Evolutionary conservation across 2,797 vertebrate species (phyloP).

Genomic region (Fistularia tabacaria): DNA sequence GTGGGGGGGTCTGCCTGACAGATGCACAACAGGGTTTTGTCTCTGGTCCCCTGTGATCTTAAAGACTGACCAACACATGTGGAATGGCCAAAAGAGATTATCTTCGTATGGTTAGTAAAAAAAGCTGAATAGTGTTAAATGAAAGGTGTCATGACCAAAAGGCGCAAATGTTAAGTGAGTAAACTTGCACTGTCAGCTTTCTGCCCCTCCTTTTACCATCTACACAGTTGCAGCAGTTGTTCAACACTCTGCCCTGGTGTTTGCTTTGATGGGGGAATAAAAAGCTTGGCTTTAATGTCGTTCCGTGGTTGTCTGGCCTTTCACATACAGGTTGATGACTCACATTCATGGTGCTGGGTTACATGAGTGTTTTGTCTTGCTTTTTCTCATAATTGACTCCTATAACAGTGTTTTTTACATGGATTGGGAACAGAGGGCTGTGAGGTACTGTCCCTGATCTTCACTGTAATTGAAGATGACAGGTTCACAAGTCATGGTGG

Average conservation of each 20-base stretch:
- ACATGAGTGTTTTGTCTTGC: slow-evolving; percentile 63
- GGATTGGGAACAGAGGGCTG: slow-evolving; percentile 49
- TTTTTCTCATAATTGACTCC: slow-evolving; percentile 41
- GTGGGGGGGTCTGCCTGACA: slow-evolving; percentile 47
- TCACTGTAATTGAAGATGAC: slow-evolving; percentile 54
- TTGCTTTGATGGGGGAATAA: slow-evolving; percentile 47
- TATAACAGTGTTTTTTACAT: slow-evolving; percentile 44
- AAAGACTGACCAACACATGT: slow-evolving; percentile 43
- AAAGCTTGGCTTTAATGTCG: slow-evolving; percentile 34
- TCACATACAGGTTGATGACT: slow-evolving; percentile 46
- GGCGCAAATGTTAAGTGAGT: slow-evolving; percentile 53
- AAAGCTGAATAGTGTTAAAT: slow-evolving; percentile 54
- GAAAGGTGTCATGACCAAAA: slow-evolving; percentile 52
- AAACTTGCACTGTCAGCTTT: slow-evolving; percentile 27
- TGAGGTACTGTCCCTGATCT: slow-evolving; percentile 38
- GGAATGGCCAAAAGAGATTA: slow-evolving; percentile 22
- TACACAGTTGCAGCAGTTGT: slow-evolving; percentile 44
- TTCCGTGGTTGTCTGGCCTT: slow-evolving; percentile 37
- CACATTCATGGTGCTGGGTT: slow-evolving; percentile 40
- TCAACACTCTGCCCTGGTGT: slow-evolving; percentile 43
- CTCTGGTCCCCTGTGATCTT: slow-evolving; percentile 64
- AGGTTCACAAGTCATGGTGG: slow-evolving; percentile 53
- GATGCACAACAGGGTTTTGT: slow-evolving; percentile 73
- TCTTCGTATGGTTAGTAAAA: slow-evolving; percentile 20
- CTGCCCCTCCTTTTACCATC: slow-evolving; percentile 22